Evolutionary conservation across 2,888 invertebrate species (phyloP).

Genomic region (Tachystola acroxantha): DNA sequence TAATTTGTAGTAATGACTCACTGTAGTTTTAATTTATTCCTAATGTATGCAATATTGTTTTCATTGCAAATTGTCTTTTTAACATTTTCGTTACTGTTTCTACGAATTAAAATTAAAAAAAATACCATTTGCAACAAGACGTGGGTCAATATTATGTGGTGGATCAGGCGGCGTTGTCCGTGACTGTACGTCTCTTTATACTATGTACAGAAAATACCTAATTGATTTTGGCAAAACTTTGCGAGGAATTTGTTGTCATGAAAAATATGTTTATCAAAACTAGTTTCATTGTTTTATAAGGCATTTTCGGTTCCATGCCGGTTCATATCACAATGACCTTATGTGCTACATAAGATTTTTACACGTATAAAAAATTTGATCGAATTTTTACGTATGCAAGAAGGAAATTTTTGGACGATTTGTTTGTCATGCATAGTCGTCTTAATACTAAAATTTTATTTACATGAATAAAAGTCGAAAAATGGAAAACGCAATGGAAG

Average conservation of each 20-base stretch:
- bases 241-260: slow-evolving; percentile 3
- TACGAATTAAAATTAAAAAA: too few species aligned
- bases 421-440: slow-evolving; percentile 58
- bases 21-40: too few species aligned
- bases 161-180: too few species aligned
- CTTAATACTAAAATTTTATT: slow-evolving; percentile 49
- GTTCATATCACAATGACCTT: slow-evolving; percentile 53
- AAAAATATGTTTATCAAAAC: slow-evolving; percentile 16
- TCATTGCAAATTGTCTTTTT: too few species aligned
- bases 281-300: slow-evolving; percentile 51
- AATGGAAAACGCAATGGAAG: slow-evolving; percentile 68
- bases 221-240: too few species aligned
- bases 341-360: slow-evolving; percentile 34
- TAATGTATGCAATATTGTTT: too few species aligned
- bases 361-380: slow-evolving; percentile 49
- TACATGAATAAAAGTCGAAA: slow-evolving; percentile 38
- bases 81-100: too few species aligned
- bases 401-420: slow-evolving; percentile 45
- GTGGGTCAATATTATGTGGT: too few species aligned
- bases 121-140: too few species aligned
- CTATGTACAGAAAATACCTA: too few species aligned
- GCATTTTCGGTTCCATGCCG: slow-evolving; percentile 39
- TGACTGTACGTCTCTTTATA: too few species aligned
- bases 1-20: too few species aligned
- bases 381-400: slow-evolving; percentile 48